Percentiles rank a stretch among this genome's conserved stretches.
These are phyloP conservation scores for Rhodeus uyekii DNA, from an alignment of 2,797 vertebrate species.

Conservation along the genomic window DNA sequence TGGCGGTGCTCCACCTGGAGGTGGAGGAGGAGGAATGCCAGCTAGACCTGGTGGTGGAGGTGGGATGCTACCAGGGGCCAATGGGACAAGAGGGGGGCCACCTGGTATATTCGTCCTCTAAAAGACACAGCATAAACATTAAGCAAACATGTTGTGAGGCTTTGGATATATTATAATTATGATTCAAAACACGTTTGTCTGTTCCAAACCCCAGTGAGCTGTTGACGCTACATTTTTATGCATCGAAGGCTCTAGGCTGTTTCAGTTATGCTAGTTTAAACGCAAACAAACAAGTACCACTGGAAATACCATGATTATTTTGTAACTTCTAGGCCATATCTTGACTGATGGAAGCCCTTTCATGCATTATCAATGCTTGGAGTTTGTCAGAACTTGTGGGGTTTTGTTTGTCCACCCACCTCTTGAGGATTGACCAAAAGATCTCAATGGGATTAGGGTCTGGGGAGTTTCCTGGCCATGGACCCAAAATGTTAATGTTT, in stretches of 20 bases:
- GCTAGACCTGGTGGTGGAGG: constrained; percentile 70
- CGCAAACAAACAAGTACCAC: neutral
- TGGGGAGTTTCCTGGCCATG: too few species aligned
- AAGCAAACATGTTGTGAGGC: neutral
- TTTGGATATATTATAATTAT: neutral
- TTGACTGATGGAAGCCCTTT: too few species aligned
- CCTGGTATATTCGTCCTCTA: constrained; percentile 56
- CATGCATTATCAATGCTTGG: too few species aligned
- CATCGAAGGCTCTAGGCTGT: too few species aligned
- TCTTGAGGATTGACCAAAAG: too few species aligned
- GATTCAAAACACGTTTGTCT: neutral
- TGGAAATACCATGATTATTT: neutral
- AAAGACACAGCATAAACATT: neutral
- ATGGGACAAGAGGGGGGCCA: constrained; percentile 48
- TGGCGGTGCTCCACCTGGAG: constrained; percentile 59
- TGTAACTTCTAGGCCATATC: too few species aligned
- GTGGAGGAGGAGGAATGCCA: constrained; percentile 69
- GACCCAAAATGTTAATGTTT: too few species aligned
- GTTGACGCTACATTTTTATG: neutral
- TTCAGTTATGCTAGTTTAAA: neutral
- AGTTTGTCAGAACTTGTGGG: too few species aligned
- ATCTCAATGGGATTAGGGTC: too few species aligned
- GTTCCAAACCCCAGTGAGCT: neutral
- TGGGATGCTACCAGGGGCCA: constrained; percentile 71
- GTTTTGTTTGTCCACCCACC: too few species aligned